phyloP scores from a whole-genome alignment of 2,888 invertebrate species.

The Hydraecia micacea region DNA sequence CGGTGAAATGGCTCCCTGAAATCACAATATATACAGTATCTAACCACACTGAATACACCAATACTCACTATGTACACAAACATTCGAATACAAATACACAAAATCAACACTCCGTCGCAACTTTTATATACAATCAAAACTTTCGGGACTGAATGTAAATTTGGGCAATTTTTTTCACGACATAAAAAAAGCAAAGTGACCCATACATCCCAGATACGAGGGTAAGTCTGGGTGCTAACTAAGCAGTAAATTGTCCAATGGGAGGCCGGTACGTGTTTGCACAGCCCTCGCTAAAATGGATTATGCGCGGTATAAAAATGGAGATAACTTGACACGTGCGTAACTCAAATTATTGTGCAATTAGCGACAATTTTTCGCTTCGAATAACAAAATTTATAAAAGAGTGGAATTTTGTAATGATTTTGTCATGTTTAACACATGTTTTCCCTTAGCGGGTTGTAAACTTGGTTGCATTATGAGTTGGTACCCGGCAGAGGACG shows the following conservation, averaged over 20 bases:
- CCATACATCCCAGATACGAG: constrained; percentile 60
- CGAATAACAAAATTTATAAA: constrained; percentile 38
- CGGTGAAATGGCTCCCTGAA: background rate
- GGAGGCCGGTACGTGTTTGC: constrained; percentile 43
- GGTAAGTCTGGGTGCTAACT: constrained; percentile 48
- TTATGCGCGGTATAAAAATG: constrained; percentile 55
- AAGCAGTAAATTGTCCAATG: constrained; percentile 63
- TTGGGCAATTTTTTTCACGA: constrained; percentile 12
- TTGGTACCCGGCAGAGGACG: background rate
- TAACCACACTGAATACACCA: background rate
- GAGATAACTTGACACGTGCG: constrained; percentile 52
- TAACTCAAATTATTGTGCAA: constrained; percentile 61
- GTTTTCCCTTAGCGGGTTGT: background rate
- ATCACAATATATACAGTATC: background rate
- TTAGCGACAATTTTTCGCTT: constrained; percentile 56
- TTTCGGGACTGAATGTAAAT: constrained; percentile 61
- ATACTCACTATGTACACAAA: constrained; percentile 44
- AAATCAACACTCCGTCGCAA: constrained; percentile 56
- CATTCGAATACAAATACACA: constrained; percentile 45
- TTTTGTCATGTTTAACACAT: background rate
- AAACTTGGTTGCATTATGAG: constrained; percentile 14
- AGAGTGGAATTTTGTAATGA: background rate
- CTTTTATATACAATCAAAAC: constrained; percentile 58
- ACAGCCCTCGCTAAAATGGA: constrained; percentile 38
- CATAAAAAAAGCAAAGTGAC: constrained; percentile 51